A percentile compares a stretch with the other conserved stretches of the same genome.
phyloP scores from a whole-genome alignment of 2,797 vertebrate genomes.

The Myoxocephalus aenaeus region DNA sequence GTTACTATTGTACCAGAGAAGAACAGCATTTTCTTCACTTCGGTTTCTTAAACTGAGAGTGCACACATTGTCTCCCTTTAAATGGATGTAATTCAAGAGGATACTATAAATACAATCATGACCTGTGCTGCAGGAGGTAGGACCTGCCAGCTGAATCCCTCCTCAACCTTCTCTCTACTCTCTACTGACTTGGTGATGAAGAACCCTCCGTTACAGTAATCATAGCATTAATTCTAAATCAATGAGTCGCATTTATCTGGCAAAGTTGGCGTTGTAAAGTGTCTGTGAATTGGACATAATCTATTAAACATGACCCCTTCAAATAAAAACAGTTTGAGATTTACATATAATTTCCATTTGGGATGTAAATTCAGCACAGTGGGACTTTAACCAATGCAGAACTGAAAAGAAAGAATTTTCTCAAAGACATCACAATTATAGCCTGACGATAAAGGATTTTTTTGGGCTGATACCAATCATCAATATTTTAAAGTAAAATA shows the following conservation, averaged over 20 bases:
- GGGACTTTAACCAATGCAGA: background rate
- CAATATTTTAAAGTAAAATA: background rate
- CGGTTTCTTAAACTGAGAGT: background rate
- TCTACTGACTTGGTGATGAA: background rate
- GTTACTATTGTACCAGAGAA: background rate
- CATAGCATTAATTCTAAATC: background rate
- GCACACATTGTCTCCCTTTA: conserved; percentile 1
- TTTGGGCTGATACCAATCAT: background rate
- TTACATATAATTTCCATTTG: background rate
- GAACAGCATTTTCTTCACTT: background rate
- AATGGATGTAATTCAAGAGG: background rate
- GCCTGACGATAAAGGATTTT: background rate
- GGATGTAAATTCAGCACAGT: background rate
- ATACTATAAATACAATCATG: background rate
- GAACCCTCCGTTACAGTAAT: background rate
- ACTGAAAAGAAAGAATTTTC: background rate
- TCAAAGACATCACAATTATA: background rate
- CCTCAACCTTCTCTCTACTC: background rate
- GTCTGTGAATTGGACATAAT: background rate
- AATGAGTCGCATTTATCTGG: background rate
- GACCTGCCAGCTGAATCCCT: background rate
- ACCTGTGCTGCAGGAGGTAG: conserved; percentile 6
- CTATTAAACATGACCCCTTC: background rate
- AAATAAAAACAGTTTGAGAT: background rate
- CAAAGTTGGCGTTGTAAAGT: background rate